Conservation (phyloP, 2,888 invertebrate genomes). For the Drosophila mayaguana region DNA sequence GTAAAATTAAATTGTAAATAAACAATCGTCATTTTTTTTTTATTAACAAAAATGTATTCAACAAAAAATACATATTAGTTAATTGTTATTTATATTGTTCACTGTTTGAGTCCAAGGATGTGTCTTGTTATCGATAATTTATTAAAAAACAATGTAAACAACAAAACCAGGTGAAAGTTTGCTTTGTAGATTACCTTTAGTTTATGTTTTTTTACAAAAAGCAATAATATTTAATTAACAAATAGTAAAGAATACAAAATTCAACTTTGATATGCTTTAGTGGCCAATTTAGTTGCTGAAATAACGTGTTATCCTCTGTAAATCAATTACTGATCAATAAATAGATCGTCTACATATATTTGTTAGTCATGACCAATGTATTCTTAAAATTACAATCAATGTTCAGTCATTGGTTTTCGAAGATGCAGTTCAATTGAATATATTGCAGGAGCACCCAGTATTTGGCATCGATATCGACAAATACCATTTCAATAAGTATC, state of each 20-base stretch:
- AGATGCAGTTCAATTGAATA: background rate
- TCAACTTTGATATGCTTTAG: too few relatives aligned
- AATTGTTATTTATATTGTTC: background rate
- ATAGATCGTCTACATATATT: rapidly evolving
- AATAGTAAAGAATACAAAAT: background rate
- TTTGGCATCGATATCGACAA: conserved; percentile 1
- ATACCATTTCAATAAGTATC: conserved; percentile 8
- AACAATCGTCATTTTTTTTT: background rate
- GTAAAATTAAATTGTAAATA: background rate
- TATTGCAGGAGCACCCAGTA: conserved; percentile 11
- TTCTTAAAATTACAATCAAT: background rate
- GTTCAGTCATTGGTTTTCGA: background rate
- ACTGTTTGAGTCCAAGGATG: background rate
- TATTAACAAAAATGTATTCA: background rate
- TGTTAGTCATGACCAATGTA: background rate
- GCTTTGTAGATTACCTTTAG: too few relatives aligned
- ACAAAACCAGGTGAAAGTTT: too few relatives aligned
- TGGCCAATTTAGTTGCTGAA: too few relatives aligned
- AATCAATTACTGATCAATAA: background rate
- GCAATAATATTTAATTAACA: too few relatives aligned
- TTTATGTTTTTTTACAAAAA: too few relatives aligned
- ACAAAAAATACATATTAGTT: background rate
- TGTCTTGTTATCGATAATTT: background rate
- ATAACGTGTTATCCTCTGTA: too few relatives aligned
- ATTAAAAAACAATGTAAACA: background rate